phyloP scores from a whole-genome alignment of 2,888 invertebrate genomes.

The Lottia scabra region DNA sequence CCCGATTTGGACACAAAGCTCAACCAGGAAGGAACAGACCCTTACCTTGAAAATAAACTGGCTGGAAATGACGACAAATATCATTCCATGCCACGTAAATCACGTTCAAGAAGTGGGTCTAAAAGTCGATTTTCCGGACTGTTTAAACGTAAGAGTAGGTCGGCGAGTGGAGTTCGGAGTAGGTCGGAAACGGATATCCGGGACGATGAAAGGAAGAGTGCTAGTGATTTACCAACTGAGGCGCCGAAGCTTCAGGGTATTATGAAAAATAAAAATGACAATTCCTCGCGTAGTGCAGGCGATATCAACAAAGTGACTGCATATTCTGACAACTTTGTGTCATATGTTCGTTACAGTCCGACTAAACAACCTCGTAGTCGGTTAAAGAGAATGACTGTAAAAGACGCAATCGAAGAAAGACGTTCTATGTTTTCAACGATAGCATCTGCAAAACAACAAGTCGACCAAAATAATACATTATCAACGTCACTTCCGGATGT shows the following conservation, averaged over 20 bases:
- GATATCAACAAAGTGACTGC: slow-evolving; percentile 1
- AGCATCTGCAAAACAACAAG: not conserved
- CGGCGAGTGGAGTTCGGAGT: slow-evolving; percentile 19
- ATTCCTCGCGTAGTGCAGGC: too few relatives aligned
- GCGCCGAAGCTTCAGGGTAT: not conserved
- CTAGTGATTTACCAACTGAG: not conserved
- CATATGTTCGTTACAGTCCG: slow-evolving; percentile 27
- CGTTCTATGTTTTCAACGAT: slow-evolving; percentile 27
- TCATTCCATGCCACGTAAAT: slow-evolving; percentile 15
- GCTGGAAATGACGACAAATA: not conserved
- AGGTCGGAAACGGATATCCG: slow-evolving; percentile 28
- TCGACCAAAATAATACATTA: slow-evolving; percentile 1
- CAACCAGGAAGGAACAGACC: not conserved
- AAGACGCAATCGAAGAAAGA: slow-evolving; percentile 45
- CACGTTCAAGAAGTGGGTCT: slow-evolving; percentile 32
- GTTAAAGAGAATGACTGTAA: slow-evolving; percentile 47
- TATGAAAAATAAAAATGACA: not conserved
- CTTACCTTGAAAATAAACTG: not conserved
- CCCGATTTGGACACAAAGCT: not conserved
- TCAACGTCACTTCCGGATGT: slow-evolving; percentile 16
- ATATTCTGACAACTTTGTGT: slow-evolving; percentile 14
- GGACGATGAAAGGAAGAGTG: not conserved
- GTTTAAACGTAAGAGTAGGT: slow-evolving; percentile 29
- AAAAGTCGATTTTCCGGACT: slow-evolving; percentile 28
- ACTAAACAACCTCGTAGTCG: slow-evolving; percentile 44